Base-by-base conservation (phyloP, 2,888 invertebrate species). In the Halictus quadricinctus region DNA sequence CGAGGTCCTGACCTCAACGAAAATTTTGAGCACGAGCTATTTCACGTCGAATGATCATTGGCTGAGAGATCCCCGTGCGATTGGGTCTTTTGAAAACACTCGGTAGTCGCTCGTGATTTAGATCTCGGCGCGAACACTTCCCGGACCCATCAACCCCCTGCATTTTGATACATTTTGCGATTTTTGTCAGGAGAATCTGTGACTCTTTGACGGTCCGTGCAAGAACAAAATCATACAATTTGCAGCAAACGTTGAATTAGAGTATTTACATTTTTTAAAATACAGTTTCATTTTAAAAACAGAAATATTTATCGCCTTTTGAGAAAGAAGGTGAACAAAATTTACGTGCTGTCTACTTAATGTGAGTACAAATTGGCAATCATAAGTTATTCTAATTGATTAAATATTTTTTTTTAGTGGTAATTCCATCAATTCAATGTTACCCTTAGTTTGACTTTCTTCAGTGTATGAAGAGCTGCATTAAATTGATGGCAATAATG, bases 1-100 rank as follows among this genome's bases (percentile, higher is more conserved):
- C 48, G 18, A 72, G 72, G 72, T 46, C 72, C 72, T 25, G 73
- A 54, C 73, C 73, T 54, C 10, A 5, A 46, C 72, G 72, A 13
- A 13, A 58, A 13, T 25, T 72, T 78, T 43, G 25, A 13, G 29
- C 69, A 36, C 69, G 72, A 76, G n/a, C 43, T 64, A n/a, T 69
- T 69, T 6, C 46, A 13, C 70, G 43, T 43, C n/a, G 70, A 13
- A 70, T n/a, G 58, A 58, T n/a, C 58, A 58, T 58, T 58, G 58
- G n/a, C 58, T 58, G 21, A 5, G 58, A 58, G 58, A 58, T 58
- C n/a, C 58, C 58, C n/a, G 12, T n/a, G n/a, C 58, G 58, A 58
- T 58, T 58, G 58, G 58, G 58, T 58, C 58, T 58, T n/a, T 58
- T n/a, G 12, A 58, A 58, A n/a, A n/a, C 58, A 58, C 12, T 58